Evolutionary conservation across 2,113 vertebrate genomes (phyloP).

Genomic region (Bos indicus): DNA sequence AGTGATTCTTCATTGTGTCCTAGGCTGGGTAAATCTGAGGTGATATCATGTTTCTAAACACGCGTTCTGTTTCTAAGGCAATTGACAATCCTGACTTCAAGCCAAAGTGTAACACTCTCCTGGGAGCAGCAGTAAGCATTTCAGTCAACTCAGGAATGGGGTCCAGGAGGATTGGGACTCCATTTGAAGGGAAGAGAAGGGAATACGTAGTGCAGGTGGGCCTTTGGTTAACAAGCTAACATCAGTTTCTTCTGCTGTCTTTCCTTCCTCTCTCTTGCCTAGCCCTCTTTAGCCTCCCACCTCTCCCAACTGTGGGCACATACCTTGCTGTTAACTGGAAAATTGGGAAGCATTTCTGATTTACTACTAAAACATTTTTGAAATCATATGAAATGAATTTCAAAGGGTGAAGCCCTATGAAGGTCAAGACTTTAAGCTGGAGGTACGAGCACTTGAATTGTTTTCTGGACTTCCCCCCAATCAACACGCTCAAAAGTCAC

Average conservation of each 20-base stretch:
- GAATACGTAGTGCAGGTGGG: accelerated
- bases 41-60: neutral
- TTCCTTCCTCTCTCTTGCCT: neutral
- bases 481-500: neutral
- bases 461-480: neutral
- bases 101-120: neutral
- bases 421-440: neutral
- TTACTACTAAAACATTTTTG: neutral
- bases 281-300: neutral
- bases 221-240: neutral
- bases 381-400: neutral
- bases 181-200: neutral
- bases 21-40: neutral
- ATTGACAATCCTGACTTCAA: neutral
- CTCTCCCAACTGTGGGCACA: neutral
- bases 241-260: neutral
- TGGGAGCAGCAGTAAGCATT: neutral
- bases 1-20: neutral
- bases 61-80: neutral
- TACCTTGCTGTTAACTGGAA: neutral
- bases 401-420: neutral
- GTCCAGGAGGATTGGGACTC: neutral
- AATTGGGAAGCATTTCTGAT: neutral
- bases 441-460: neutral
- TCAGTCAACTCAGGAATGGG: neutral